Evolutionary conservation across 2,113 vertebrate genomes (phyloP), one percentile per base, ranked within the genome.

Genomic region (Malurus cyaneus): DNA sequence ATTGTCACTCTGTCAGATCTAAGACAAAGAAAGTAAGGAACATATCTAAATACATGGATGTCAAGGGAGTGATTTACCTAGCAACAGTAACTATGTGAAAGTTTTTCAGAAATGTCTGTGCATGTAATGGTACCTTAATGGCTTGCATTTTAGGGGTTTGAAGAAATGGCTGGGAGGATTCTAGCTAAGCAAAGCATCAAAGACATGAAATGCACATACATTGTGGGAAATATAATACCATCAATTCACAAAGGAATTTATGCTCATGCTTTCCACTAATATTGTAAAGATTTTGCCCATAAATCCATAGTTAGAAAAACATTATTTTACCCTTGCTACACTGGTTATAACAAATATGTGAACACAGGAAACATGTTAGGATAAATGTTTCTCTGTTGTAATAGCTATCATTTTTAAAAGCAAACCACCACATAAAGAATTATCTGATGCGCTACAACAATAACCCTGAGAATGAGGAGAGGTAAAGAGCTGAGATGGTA

Each of bases 1-100:
- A 64, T 65, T 49, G 85, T 78, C 79, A 80, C 44, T 60, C 4
- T 83, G 72, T 86, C 88, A 92, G 34, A 80, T 74, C 21, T 83
- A 76, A 96, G 86, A 96, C 93, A 96, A 93, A 96, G 94, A 52
- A 95, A 86, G 70, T 31, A 66, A 89, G 80, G 86, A 95, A 71
- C 49, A 46, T 88, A 90, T 60, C 85, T 92, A 93, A 94, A 96
- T 67, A 83, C 56, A 64, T 34, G 72, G 67, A 80, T 92, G 82
- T 69, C 88, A 83, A 94, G 94, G 92, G 88, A 97, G 20, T 78
- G 93, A 96, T 96, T 93, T 95, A 96, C 95, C 72, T 96, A 96
- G 96, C 94, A 97, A 97, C 96, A 83, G 95, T 97, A 95, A 89
- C 95, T 88, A 96, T 65, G 94, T 56, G 79, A 67, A 96, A 93